Percentiles rank a stretch among this genome's conserved stretches.
Evolutionary conservation across 2,113 vertebrate species (phyloP).

Genomic region (Neomonachus schauinslandi): DNA sequence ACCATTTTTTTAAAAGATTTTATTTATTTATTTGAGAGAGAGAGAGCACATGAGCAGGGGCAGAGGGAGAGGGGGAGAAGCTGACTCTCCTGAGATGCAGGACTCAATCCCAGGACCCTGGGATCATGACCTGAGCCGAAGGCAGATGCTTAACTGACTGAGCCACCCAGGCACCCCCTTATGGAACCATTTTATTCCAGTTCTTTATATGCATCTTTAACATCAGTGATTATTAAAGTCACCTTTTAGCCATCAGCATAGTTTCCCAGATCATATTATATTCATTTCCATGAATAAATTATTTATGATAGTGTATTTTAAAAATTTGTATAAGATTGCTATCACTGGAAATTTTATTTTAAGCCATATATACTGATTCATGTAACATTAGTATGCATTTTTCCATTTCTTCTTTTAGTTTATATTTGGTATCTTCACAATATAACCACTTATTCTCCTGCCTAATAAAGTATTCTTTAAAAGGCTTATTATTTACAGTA

Average conservation of each 20-base stretch:
- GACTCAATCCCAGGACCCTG: not conserved
- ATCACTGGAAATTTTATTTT: not conserved
- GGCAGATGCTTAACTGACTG: not conserved
- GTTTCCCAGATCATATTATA: not conserved
- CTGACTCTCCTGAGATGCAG: not conserved
- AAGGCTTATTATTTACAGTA: not conserved
- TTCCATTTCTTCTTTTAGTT: not conserved
- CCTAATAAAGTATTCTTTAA: not conserved
- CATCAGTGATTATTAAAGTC: not conserved
- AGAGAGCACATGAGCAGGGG: not conserved
- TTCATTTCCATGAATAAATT: constrained; percentile 5
- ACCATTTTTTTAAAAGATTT: not conserved
- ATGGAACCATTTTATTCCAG: not conserved
- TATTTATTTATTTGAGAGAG: not conserved
- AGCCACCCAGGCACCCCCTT: not conserved
- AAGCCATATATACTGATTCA: not conserved
- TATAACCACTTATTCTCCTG: not conserved
- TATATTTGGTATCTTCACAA: not conserved
- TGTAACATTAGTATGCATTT: not conserved
- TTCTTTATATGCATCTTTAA: not conserved
- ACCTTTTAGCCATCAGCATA: not conserved
- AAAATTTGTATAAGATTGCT: not conserved
- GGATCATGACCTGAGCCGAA: not conserved
- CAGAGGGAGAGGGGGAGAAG: not conserved
- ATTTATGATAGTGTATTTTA: not conserved